Percentiles rank a stretch among this genome's conserved stretches.
phyloP scores from a whole-genome alignment of 2,888 invertebrate genomes.

The Mechanitis mazaeus region DNA sequence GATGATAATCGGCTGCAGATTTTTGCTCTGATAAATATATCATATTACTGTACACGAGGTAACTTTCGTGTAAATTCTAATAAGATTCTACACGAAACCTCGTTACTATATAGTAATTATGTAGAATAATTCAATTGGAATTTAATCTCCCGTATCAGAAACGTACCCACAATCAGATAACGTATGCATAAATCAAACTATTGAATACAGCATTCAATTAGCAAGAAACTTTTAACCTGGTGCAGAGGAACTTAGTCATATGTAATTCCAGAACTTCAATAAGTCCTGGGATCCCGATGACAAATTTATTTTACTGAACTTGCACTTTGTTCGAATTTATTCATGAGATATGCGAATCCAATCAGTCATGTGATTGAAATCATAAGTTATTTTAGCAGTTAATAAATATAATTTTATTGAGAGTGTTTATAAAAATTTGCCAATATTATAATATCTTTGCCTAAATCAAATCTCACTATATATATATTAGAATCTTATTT shows the following conservation, averaged over 20 bases:
- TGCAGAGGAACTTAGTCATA: conserved; percentile 40
- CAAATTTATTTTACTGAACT: conserved; percentile 29
- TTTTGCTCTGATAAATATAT: not conserved
- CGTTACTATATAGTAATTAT: no score
- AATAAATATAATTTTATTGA: not conserved
- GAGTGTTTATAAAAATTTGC: no score
- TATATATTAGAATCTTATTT: no score
- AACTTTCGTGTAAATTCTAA: no score
- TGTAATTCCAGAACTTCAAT: conserved; percentile 49
- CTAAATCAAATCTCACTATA: no score
- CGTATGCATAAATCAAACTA: conserved; percentile 31
- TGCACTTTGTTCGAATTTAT: conserved; percentile 11
- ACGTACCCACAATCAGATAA: conserved; percentile 6
- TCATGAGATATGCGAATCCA: conserved; percentile 7
- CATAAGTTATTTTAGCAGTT: not conserved
- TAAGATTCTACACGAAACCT: no score
- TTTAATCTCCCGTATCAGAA: no score
- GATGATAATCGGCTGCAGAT: not conserved
- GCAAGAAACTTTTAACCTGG: conserved; percentile 51
- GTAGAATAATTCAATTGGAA: no score
- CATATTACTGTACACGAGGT: no score
- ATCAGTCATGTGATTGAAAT: not conserved
- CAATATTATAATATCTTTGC: no score
- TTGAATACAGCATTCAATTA: conserved; percentile 54
- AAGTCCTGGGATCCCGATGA: conserved; percentile 52